Base-by-base conservation (phyloP, 2,797 vertebrate genomes). In the Limnodromus scolopaceus region DNA sequence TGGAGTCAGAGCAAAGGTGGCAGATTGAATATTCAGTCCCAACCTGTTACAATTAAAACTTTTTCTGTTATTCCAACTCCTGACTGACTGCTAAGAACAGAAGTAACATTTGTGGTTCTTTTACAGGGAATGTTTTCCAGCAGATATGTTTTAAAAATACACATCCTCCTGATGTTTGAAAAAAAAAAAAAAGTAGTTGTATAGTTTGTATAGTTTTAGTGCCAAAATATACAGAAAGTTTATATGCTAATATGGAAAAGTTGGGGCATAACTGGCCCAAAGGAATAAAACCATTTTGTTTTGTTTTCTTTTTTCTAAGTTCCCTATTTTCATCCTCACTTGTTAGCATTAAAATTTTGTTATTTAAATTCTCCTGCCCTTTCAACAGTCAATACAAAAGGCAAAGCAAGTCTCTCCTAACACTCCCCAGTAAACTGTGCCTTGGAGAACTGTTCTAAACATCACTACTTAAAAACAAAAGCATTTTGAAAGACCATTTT, bases 141-240 rank as follows among this genome's bases (percentile, higher is more conserved):
- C 28, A 89, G 82, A 71, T 91, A 92, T 5, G 9, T 54, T 82
- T 87, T 69, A 65, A 91, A 92, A 91, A 79, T 58, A 78, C 20
- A 82, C 48, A 82, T 48, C 46, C 9, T 85, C 57, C 49, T 69
- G 41, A 41, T 92, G 17, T 51, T 78, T 72, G 14, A 27, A 11
- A 41, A 80, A 71, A 54, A 7, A 30, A 34, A n/a, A 27, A 18
- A 79, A 68, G 27, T 39, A 45, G 32, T 83, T 87, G 32, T 68
- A 10, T 60, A 45, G 11, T 45, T 95, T 76, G 25, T 71, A 11
- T 60, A 45, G 11, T 45, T 95, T 76, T 69, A 54, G 20, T 84
- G 93, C 92, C 85, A 95, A 96, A 89, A 87, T n/a, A 93, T 25
- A 72, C 58, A 65, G 71, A 63, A 77, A 69, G 5, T 63, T 79